These are phyloP conservation scores for Lordiphosa collinella DNA, from an alignment of 1,140 invertebrate species.

Conservation along the genomic window DNA sequence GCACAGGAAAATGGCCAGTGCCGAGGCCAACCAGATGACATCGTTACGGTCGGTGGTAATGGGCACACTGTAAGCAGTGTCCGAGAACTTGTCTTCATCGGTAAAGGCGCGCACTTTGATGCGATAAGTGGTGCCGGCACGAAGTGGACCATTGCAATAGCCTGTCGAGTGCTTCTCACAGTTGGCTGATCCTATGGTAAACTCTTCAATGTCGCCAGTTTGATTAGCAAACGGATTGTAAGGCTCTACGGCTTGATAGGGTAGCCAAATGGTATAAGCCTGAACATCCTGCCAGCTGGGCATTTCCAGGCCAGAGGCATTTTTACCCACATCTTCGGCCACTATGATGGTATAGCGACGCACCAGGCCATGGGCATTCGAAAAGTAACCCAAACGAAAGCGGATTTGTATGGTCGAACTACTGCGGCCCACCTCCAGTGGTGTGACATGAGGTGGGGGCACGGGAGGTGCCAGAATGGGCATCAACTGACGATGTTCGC, in stretches of 20 bases:
- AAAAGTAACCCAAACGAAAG: conserved; percentile 94
- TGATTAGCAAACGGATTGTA: conserved; percentile 92
- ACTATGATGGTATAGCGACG: conserved; percentile 94
- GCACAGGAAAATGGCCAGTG: conserved; percentile 79
- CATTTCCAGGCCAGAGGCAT: conserved; percentile 89
- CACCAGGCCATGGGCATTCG: conserved; percentile 91
- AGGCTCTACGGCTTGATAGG: conserved; percentile 94
- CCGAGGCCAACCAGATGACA: conserved; percentile 25
- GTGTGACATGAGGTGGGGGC: conserved; percentile 86
- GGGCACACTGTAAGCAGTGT: conserved; percentile 92
- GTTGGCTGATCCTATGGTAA: conserved; percentile 89
- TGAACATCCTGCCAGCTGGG: conserved; percentile 96
- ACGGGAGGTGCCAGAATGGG: conserved; percentile 91
- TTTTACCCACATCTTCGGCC: conserved; percentile 91
- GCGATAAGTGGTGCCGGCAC: conserved; percentile 92
- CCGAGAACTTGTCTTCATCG: conserved; percentile 93
- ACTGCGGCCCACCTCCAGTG: conserved; percentile 88
- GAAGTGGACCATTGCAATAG: conserved; percentile 95
- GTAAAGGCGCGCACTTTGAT: conserved; percentile 97
- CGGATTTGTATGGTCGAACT: conserved; percentile 91
- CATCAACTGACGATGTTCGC: conserved; percentile 87
- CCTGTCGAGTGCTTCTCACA: conserved; percentile 86
- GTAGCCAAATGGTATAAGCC: conserved; percentile 91
- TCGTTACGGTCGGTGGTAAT: conserved; percentile 87
- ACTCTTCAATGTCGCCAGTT: conserved; percentile 88